Evolutionary conservation across 2,888 invertebrate species (phyloP), one percentile per base, ranked within the genome.

Genomic region (Cylloceria caligata): DNA sequence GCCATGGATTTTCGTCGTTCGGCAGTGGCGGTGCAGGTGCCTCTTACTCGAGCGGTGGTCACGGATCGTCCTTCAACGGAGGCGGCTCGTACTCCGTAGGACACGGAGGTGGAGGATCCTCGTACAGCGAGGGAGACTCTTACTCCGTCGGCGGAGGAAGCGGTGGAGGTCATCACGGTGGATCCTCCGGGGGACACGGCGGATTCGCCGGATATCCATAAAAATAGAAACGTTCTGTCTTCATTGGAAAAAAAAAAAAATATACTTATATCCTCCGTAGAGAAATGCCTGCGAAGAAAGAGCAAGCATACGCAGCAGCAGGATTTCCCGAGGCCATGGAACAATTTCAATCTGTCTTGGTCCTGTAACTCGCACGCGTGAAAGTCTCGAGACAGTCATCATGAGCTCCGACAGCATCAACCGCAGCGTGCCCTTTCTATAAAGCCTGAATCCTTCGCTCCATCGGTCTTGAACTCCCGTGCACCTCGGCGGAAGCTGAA

Each of bases 171-270:
- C 55, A 72, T 47, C 74, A 79, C 49, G 68, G 80, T 39, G 76
- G 78, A 16, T 34, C 57, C 13, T 64, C 73, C 21, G 83, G 83
- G 7, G 68, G 80, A 49, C 72, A 80, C 64, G 87, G 87, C 45
- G 89, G 90, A 42, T 89, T 89, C 82, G 77, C 88, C 3, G 90
- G 90, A 21, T 90, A 91, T 49, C 88, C 88, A 60, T 89, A 88
- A 68, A 88, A 88, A 52, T 71, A 71, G 60, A 49, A 45, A 76
- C 27, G 19, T 45, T 27, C 24, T 16, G n/a, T 45, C 21, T 39
- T 34, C 5, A 7, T 30, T 39, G n/a, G 9, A 36, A 45, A 24
- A 42, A 65, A 74, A 19, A 19, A 21, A 72, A 13, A 6, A 13
- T n/a, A 4, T 1, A 45, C n/a, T 36, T 55, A n/a, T 21, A 74